Evolutionary conservation across 2,113 vertebrate genomes (phyloP).

Genomic region (Amphilophus citrinellus): DNA sequence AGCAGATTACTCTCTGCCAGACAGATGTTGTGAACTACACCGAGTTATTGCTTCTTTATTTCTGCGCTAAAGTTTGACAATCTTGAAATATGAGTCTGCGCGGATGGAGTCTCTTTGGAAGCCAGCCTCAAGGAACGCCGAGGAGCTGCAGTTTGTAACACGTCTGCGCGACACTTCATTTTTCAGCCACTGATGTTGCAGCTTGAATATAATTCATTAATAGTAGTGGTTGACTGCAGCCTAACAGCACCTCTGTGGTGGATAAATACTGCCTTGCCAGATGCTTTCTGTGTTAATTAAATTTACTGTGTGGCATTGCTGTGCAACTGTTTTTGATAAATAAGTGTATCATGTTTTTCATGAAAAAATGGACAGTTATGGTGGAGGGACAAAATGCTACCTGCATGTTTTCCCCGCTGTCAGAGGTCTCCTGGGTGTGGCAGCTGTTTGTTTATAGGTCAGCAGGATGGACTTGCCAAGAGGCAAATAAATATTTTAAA

Average conservation of each 20-base stretch:
- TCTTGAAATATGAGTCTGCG: background rate
- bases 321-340: background rate
- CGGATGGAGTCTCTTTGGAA: background rate
- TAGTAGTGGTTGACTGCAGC: background rate
- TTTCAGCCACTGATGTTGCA: background rate
- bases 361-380: background rate
- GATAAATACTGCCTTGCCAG: background rate
- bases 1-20: background rate
- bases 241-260: background rate
- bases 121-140: background rate
- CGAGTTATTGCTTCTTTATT: background rate
- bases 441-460: slow-evolving; percentile 13
- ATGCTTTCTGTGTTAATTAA: background rate
- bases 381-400: background rate
- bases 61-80: background rate
- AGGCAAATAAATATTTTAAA: slow-evolving; percentile 66
- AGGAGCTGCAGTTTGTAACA: background rate
- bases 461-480: slow-evolving; percentile 24
- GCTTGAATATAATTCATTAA: background rate
- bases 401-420: slow-evolving; percentile 3
- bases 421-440: slow-evolving; percentile 16
- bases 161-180: background rate
- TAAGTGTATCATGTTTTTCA: background rate
- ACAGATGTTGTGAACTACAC: background rate
- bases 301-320: background rate